phyloP scores from a whole-genome alignment of 2,113 vertebrate genomes.

The Corydoras sp. region DNA sequence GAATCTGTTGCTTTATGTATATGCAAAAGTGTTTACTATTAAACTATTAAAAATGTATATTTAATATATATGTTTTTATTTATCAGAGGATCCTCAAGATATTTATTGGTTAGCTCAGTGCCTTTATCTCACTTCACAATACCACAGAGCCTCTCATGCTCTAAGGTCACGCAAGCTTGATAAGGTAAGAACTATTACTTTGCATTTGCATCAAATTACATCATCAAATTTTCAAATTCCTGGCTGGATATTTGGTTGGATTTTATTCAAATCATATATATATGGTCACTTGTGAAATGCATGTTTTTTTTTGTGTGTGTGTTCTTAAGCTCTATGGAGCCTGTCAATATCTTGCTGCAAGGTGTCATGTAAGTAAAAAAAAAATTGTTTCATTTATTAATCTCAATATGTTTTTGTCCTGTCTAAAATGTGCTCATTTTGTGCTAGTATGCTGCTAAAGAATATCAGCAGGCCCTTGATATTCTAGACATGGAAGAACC shows the following conservation, averaged over 20 bases:
- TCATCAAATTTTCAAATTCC: too few relatives aligned
- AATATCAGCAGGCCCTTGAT: conserved; percentile 94
- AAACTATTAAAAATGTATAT: background rate
- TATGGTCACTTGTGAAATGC: too few relatives aligned
- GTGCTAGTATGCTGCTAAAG: conserved; percentile 90
- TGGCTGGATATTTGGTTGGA: too few relatives aligned
- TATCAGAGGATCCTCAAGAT: conserved; percentile 90
- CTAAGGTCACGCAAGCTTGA: conserved; percentile 90
- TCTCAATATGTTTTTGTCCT: too few relatives aligned
- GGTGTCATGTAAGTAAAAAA: conserved; percentile 86
- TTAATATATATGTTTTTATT: conserved; percentile 19
- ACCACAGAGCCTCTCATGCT: conserved; percentile 94
- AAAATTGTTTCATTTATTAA: too few relatives aligned
- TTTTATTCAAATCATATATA: too few relatives aligned
- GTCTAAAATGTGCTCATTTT: background rate
- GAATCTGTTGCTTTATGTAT: too few relatives aligned
- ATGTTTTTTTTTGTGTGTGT: background rate
- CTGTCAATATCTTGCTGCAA: conserved; percentile 94
- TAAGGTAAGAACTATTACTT: conserved; percentile 69
- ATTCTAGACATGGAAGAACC: conserved; percentile 93
- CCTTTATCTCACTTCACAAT: conserved; percentile 93
- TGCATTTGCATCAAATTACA: too few relatives aligned
- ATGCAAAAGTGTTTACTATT: conserved; percentile 10
- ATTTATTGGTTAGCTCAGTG: conserved; percentile 98
- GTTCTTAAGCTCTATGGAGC: conserved; percentile 79